Evolutionary conservation across 2,888 invertebrate genomes (phyloP).

Genomic region (Orchesella flavescens): DNA sequence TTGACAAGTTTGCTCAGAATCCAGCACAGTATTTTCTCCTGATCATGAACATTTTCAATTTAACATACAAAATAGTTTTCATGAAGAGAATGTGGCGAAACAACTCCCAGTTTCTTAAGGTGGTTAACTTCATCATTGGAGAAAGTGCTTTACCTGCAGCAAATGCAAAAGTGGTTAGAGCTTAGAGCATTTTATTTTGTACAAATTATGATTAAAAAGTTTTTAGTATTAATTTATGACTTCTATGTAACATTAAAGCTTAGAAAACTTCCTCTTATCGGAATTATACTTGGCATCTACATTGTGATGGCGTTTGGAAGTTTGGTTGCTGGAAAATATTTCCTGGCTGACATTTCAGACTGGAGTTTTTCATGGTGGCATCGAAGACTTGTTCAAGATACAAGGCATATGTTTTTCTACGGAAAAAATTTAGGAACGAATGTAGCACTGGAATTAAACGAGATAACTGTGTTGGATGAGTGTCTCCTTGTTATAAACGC

Average conservation of each 20-base stretch:
- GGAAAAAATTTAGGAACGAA: background rate
- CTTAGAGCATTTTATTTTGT: background rate
- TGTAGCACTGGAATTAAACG: background rate
- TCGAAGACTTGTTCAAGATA: background rate
- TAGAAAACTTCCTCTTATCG: background rate
- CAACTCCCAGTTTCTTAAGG: conserved; percentile 2
- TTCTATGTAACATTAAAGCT: background rate
- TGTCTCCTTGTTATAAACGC: background rate
- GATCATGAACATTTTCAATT: conserved; percentile 32
- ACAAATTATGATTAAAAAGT: no score
- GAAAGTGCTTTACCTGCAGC: conserved; percentile 9
- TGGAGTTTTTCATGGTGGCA: conserved; percentile 6
- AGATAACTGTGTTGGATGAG: background rate
- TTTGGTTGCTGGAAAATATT: conserved; percentile 6
- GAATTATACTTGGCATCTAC: background rate
- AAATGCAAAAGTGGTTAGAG: conserved; percentile 21
- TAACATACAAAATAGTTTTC: conserved; percentile 18
- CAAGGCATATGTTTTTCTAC: background rate
- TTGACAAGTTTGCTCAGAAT: conserved; percentile 1
- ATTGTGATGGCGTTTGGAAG: background rate
- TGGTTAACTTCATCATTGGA: background rate
- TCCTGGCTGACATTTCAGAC: background rate
- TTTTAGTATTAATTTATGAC: background rate
- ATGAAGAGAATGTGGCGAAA: conserved; percentile 24
- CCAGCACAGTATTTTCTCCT: conserved; percentile 41